These are phyloP conservation scores for Harpalus rufipes DNA, from an alignment of 2,888 invertebrate species.

Conservation along the genomic window DNA sequence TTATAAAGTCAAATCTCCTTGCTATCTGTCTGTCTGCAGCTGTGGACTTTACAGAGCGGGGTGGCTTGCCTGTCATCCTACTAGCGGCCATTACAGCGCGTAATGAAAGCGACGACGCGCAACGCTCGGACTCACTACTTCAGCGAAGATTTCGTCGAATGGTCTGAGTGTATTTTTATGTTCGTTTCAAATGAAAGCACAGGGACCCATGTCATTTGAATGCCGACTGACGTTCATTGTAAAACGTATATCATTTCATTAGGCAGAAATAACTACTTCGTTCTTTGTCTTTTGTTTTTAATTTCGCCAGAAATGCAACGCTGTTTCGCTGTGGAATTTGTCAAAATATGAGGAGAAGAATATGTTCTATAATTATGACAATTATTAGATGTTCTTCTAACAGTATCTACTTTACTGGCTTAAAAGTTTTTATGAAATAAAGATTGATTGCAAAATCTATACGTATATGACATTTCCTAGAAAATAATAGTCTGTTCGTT, in stretches of 20 bases:
- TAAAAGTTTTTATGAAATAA: neutral
- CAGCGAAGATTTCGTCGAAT: constrained; percentile 73
- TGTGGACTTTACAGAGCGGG: neutral
- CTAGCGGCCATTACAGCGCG: constrained; percentile 72
- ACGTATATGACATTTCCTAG: too few relatives aligned
- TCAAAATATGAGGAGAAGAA: neutral
- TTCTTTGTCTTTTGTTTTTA: constrained; percentile 54
- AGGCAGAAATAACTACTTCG: constrained; percentile 59
- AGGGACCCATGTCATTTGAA: constrained; percentile 75
- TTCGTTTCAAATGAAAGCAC: constrained; percentile 75
- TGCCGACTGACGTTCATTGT: constrained; percentile 69
- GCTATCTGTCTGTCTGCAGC: constrained; percentile 4
- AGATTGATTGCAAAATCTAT: too few relatives aligned
- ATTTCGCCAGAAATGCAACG: constrained; percentile 12
- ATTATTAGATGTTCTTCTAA: neutral
- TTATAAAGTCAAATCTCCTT: neutral
- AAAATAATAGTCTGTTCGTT: too few relatives aligned
- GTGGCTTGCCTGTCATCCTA: constrained; percentile 55
- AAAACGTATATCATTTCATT: constrained; percentile 67
- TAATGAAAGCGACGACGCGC: constrained; percentile 74
- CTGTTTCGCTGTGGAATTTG: constrained; percentile 1
- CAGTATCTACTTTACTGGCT: neutral
- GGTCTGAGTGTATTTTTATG: constrained; percentile 76
- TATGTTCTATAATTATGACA: too few relatives aligned
- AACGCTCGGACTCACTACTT: constrained; percentile 61